These are phyloP conservation scores for Mormyrus hasselquistii DNA, from an alignment of 2,797 vertebrate genomes.

Conservation along the genomic window DNA sequence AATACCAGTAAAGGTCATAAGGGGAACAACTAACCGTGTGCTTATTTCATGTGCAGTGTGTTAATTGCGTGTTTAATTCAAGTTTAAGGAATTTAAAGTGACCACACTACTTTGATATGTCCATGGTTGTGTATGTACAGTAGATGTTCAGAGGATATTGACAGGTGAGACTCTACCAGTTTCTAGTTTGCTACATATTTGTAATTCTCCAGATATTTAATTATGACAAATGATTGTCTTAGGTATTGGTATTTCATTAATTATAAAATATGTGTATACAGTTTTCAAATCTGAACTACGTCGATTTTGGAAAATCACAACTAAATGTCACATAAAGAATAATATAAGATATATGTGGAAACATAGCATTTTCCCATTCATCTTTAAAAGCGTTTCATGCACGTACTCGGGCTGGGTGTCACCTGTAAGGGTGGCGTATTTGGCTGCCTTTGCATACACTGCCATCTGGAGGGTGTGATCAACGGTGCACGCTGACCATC, in stretches of 20 bases:
- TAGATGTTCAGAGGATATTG: not conserved
- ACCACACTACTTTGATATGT: not conserved
- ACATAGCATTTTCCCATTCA: not conserved
- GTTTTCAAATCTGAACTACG: not conserved
- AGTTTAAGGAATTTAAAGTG: not conserved
- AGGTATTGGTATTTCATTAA: not conserved
- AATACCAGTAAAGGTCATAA: not conserved
- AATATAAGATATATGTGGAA: not conserved
- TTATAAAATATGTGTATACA: not conserved
- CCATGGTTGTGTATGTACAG: not conserved
- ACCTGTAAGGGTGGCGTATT: not conserved
- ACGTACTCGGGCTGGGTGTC: not conserved
- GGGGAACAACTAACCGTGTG: not conserved
- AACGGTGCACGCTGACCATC: not conserved
- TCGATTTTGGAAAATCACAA: not conserved
- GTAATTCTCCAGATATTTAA: not conserved
- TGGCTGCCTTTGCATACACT: constrained; percentile 7
- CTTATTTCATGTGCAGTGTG: not conserved
- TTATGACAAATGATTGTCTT: not conserved
- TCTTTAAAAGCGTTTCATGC: not conserved
- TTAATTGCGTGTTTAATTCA: not conserved
- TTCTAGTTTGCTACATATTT: not conserved
- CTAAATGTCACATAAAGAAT: not conserved
- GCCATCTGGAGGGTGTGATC: constrained; percentile 12
- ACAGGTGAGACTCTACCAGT: not conserved